Base-by-base conservation (phyloP, 2,113 vertebrate genomes). In the Amphiprion percula region DNA sequence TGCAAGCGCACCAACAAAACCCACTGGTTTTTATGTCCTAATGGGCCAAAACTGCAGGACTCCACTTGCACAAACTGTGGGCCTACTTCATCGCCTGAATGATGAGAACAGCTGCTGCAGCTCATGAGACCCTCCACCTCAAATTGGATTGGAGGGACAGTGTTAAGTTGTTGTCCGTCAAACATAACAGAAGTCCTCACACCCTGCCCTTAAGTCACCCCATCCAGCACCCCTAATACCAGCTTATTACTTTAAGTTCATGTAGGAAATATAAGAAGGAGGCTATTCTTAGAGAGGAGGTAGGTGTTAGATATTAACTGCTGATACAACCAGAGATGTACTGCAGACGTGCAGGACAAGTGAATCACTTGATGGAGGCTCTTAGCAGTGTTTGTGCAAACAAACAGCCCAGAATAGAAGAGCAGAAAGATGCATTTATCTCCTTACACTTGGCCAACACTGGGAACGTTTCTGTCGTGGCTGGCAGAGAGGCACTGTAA, bases 241-340 rank as follows among this genome's bases (percentile, higher is more conserved):
- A 84, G 74, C 82, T 90, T 88, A 91, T 86, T 87, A 88, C 80
- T 72, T 77, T 73, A 90, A 86, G 79, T 87, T 87, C 46, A 88
- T 90, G 84, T 73, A 72, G 80, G 53, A 67, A 61, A 82, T 75
- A 83, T 49, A 72, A 84, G 73, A 63, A 37, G 61, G 62, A 67
- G 69, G 61, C 52, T 90, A 75, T 88, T 89, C 66, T 85, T 81
- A 77, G 82, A 68, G 26, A 70, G 60, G 26, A 61, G 58, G 21
- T 21, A 81, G 61, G 53, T 64, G 69, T 66, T 50, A 23, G 73
- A 81, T 80, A 73, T 75, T 59, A 79, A 55, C 41, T 65, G 74
- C 28, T 61, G 56, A 77, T 53, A 39, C 9, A 52, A 53, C 30
- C 37, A n/a, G 33, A 66, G 23, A 79, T 62, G 62, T 33, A 39